Evolutionary conservation across 2,888 invertebrate genomes (phyloP).

Genomic region (Chouioia cunea): DNA sequence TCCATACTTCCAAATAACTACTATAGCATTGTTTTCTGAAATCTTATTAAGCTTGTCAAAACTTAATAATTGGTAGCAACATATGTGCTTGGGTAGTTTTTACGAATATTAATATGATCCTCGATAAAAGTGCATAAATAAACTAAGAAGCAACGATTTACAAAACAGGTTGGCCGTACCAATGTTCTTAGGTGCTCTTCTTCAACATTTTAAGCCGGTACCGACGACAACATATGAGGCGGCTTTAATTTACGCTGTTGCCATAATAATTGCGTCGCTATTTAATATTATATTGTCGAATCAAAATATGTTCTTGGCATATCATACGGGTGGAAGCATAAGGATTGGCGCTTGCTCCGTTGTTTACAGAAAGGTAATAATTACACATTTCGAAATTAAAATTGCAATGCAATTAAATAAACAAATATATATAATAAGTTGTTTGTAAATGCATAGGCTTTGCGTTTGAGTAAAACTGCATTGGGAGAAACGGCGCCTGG

Average conservation of each 20-base stretch:
- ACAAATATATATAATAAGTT: background rate
- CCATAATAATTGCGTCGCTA: background rate
- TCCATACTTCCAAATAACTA: too few relatives aligned
- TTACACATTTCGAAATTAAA: background rate
- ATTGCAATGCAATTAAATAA: background rate
- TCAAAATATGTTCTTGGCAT: background rate
- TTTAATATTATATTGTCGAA: background rate
- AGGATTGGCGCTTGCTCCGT: background rate
- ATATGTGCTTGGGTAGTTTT: too few relatives aligned
- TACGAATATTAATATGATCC: too few relatives aligned
- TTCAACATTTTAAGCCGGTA: background rate
- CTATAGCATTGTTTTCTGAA: too few relatives aligned
- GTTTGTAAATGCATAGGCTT: constrained; percentile 50
- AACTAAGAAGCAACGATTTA: too few relatives aligned
- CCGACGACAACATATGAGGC: background rate
- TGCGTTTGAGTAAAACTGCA: constrained; percentile 69
- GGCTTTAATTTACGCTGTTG: background rate
- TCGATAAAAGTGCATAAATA: too few relatives aligned
- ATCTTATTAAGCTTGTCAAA: too few relatives aligned
- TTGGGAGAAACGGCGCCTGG: constrained; percentile 82
- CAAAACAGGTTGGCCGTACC: background rate
- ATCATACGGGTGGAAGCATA: background rate
- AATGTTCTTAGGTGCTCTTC: background rate
- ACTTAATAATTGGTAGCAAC: too few relatives aligned
- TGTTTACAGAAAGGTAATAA: background rate